Evolutionary conservation across 1,140 invertebrate genomes (phyloP), one percentile per base, ranked within the genome.

Genomic region (Platorchestia sp.): DNA sequence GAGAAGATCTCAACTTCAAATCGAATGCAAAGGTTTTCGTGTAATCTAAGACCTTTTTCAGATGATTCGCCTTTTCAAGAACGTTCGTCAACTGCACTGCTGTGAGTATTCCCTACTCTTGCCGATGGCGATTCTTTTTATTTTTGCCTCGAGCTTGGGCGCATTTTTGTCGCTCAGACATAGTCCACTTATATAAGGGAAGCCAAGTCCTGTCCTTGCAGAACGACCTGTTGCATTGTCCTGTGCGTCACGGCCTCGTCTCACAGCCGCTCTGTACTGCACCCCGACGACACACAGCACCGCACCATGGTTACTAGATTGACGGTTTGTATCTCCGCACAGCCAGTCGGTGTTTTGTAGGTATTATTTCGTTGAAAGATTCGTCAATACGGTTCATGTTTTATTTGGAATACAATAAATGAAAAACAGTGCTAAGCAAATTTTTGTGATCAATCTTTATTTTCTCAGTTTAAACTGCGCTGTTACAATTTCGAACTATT

Each of bases 191-290:
- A 75, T 75, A 75, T 19, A 75, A 75, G 59, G 27, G 27, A 27
- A 75, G 14, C 10, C 59, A 22, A 36, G 59, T 3, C 27, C 59
- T 75, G 27, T 75, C 59, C 59, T 75, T 19, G 1, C 59, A 75
- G 59, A 75, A 75, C 59, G 59, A 75, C 59, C 59, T 75, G 59
- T 75, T 75, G 59, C 59, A 75, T 75, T 75, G 59, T 75, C 59
- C 59, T 36, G 59, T 75, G 59, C 10, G 36, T 75, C 14, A 75
- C 59, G 59, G 14, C 59, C 59, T 36, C 59, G 27, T 36, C 10
- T 75, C 10, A 3, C 14, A 3, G 59, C 59, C 59, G 14, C 47
- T 6, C 47, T 19, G 47, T 19, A n/a, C 59, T 75, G 59, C 59
- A 75, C 1, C 59, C 27, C 59, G 10, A 75, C 59, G 27, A 75